phyloP scores from a whole-genome alignment of 2,888 invertebrate genomes.

The Zele albiditarsus region DNA sequence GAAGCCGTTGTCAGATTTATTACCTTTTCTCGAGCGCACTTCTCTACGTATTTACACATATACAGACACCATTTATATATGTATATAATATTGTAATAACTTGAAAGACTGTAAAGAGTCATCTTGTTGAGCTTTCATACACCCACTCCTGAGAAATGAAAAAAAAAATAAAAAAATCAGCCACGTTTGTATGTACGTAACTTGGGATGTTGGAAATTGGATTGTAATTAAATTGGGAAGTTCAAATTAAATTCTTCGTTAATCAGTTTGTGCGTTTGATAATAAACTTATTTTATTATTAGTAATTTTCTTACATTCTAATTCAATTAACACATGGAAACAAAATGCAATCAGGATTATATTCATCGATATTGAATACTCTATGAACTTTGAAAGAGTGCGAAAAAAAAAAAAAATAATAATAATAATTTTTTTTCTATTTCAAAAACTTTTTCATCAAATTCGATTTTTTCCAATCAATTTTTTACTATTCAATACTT shows the following conservation, averaged over 20 bases:
- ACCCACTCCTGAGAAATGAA: not conserved
- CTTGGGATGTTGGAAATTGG: not conserved
- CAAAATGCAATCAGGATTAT: not conserved
- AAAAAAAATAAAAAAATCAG: not conserved
- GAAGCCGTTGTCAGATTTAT: slow-evolving; percentile 49
- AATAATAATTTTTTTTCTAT: not conserved
- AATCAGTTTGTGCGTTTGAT: not conserved
- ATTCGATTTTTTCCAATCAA: not conserved
- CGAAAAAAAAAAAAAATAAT: not conserved
- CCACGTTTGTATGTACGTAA: not conserved
- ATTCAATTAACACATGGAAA: not conserved
- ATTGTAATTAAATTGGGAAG: not conserved
- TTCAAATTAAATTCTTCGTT: not conserved
- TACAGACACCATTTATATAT: not conserved
- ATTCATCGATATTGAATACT: not conserved
- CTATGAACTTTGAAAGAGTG: not conserved
- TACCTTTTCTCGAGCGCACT: slow-evolving; percentile 32
- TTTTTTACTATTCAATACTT: not conserved
- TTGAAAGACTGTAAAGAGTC: not conserved
- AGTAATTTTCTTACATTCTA: not conserved
- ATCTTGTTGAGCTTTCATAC: not conserved
- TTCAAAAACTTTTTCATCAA: not conserved
- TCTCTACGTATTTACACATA: not conserved
- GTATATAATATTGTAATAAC: not conserved
- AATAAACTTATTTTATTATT: not conserved